Base-by-base conservation (phyloP, 53 echinoderm and acorn worm genomes). In the Arbacia lixula region DNA sequence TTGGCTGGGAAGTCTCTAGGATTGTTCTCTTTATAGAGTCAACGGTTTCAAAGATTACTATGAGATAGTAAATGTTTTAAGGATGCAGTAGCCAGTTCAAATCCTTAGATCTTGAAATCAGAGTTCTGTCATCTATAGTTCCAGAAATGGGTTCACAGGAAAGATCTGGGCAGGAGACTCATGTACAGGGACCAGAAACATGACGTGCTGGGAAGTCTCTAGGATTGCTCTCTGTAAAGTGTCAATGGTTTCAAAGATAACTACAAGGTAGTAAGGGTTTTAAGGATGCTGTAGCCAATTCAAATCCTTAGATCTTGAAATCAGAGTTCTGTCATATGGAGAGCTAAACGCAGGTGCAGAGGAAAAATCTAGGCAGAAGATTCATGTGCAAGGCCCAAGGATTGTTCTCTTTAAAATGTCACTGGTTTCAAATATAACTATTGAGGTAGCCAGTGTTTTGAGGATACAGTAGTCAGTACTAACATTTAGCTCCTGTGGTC, bases 401-500 rank as follows among this genome's bases (percentile, higher is more conserved):
- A n/a, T n/a, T n/a, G n/a, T n/a, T n/a, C n/a, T n/a, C n/a, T n/a
- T n/a, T n/a, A n/a, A n/a, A n/a, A n/a, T n/a, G n/a, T n/a, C n/a
- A n/a, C n/a, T n/a, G n/a, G n/a, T n/a, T n/a, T n/a, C n/a, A n/a
- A n/a, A n/a, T n/a, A n/a, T n/a, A n/a, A n/a, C n/a, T n/a, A n/a
- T n/a, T n/a, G n/a, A n/a, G n/a, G n/a, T n/a, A n/a, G n/a, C n/a
- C n/a, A n/a, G n/a, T n/a, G n/a, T n/a, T n/a, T n/a, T n/a, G n/a
- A n/a, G n/a, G n/a, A n/a, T n/a, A n/a, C n/a, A n/a, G 84, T 95
- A 83, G 99, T 94, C 8, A 84, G 53, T 20, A 86, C 85, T 12
- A 88, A 92, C 56, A 92, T 92, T 37, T 86, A 90, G 36, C 81
- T 99, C 39, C 94, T 99, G 12, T 85, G 87, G 8, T 40, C 83